phyloP scores from a whole-genome alignment of 2,113 vertebrate species.

The Porphyrio hochstetteri region DNA sequence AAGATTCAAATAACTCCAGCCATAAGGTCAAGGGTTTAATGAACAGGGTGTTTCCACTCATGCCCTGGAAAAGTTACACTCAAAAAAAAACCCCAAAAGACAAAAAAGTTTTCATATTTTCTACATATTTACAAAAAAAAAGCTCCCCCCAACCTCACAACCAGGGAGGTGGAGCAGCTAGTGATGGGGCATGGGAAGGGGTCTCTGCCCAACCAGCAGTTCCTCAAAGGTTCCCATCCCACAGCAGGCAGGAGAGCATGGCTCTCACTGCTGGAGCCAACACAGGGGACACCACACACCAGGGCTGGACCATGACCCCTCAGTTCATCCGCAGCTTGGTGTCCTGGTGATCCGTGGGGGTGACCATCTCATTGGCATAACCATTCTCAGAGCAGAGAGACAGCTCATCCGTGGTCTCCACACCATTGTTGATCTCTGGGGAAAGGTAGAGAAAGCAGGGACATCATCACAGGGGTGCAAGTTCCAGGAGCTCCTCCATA shows the following conservation, averaged over 20 bases:
- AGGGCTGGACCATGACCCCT: neutral
- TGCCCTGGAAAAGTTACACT: constrained; percentile 44
- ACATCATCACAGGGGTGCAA: fast-evolving
- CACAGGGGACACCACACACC: fast-evolving
- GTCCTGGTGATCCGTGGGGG: constrained; percentile 33
- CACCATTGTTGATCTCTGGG: constrained; percentile 87
- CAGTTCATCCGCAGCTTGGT: constrained; percentile 56
- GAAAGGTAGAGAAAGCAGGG: neutral
- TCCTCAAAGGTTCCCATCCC: constrained; percentile 26
- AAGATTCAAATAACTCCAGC: constrained; percentile 6
- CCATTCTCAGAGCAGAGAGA: constrained; percentile 85
- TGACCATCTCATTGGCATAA: constrained; percentile 74
- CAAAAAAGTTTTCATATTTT: neutral
- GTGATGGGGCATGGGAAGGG: neutral
- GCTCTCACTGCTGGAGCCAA: neutral
- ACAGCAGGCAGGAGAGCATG: neutral
- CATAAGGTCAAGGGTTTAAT: constrained; percentile 29
- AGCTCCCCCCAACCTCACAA: constrained; percentile 29
- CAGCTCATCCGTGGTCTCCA: constrained; percentile 84
- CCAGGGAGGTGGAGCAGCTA: constrained; percentile 49
- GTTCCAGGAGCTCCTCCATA: neutral
- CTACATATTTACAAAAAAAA: constrained; percentile 70
- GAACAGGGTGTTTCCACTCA: constrained; percentile 16
- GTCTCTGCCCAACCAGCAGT: constrained; percentile 15
- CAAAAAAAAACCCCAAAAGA: neutral